Evolutionary conservation across 92 coral and sea anemone genomes (phyloP).

Genomic region (Montipora capitata): DNA sequence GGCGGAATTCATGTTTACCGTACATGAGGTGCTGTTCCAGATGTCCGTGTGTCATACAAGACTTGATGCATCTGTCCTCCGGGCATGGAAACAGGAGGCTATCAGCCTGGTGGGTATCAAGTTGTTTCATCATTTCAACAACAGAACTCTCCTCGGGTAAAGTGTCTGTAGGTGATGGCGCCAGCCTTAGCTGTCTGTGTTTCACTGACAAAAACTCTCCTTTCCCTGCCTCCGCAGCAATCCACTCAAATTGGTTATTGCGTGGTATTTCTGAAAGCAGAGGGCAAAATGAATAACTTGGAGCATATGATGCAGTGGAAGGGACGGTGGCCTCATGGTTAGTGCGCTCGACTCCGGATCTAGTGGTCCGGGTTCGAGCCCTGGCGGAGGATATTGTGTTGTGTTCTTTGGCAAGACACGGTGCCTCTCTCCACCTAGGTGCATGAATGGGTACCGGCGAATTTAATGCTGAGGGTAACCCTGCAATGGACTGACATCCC

Average conservation of each 20-base stretch:
- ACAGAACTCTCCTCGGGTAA: slow-evolving; percentile 7
- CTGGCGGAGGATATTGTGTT: too few relatives aligned
- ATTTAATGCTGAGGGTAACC: too few relatives aligned
- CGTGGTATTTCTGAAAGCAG: slow-evolving; percentile 30
- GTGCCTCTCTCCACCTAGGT: too few relatives aligned
- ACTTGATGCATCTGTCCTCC: slow-evolving; percentile 12
- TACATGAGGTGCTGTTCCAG: slow-evolving; percentile 59
- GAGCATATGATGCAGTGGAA: background rate
- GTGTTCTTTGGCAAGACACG: too few relatives aligned
- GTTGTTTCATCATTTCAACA: slow-evolving; percentile 11
- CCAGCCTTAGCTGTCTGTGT: slow-evolving; percentile 30
- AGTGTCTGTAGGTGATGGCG: slow-evolving; percentile 6
- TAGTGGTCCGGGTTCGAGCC: too few relatives aligned
- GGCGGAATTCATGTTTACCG: slow-evolving; percentile 31
- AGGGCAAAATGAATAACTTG: slow-evolving; percentile 1
- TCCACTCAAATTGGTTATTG: slow-evolving; percentile 43
- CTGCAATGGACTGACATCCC: too few relatives aligned
- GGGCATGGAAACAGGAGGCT: slow-evolving; percentile 31
- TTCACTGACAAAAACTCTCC: slow-evolving; percentile 59
- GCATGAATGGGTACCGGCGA: too few relatives aligned
- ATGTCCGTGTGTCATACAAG: slow-evolving; percentile 30
- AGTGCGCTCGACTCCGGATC: too few relatives aligned
- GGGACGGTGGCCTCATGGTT: too few relatives aligned
- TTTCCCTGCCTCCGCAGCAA: slow-evolving; percentile 26
- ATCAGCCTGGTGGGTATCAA: slow-evolving; percentile 2